phyloP scores from a whole-genome alignment of 2,888 invertebrate genomes.

The Lepidonotus clava region DNA sequence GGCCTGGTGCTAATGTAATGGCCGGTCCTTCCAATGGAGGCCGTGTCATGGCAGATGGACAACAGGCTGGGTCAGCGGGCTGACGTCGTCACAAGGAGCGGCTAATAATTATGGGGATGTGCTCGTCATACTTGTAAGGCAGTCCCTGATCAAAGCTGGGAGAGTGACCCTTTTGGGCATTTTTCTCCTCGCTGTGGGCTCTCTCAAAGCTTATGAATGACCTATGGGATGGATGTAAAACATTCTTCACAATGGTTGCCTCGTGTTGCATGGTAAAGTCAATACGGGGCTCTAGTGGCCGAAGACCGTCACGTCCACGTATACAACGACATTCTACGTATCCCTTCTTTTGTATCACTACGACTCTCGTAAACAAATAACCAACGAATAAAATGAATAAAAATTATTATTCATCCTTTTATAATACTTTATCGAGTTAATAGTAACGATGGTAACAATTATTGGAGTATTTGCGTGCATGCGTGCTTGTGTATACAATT shows the following conservation, averaged over 20 bases:
- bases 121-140: slow-evolving; percentile 40
- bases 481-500: neutral
- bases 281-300: too few species aligned
- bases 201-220: too few species aligned
- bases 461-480: slow-evolving; percentile 20
- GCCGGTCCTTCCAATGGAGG: neutral
- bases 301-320: too few species aligned
- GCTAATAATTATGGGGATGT: slow-evolving; percentile 41
- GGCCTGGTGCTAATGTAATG: neutral
- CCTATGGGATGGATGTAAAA: too few species aligned
- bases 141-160: neutral
- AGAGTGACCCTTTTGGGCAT: too few species aligned
- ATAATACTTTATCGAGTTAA: too few species aligned
- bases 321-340: too few species aligned
- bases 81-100: neutral
- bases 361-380: neutral
- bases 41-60: neutral
- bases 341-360: too few species aligned
- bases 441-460: neutral
- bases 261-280: too few species aligned
- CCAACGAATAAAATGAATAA: neutral
- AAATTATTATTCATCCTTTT: neutral
- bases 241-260: too few species aligned
- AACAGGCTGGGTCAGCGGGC: neutral
- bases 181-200: too few species aligned